Conservation (phyloP, 2,113 vertebrate genomes). For the Falcunculus frontatus region DNA sequence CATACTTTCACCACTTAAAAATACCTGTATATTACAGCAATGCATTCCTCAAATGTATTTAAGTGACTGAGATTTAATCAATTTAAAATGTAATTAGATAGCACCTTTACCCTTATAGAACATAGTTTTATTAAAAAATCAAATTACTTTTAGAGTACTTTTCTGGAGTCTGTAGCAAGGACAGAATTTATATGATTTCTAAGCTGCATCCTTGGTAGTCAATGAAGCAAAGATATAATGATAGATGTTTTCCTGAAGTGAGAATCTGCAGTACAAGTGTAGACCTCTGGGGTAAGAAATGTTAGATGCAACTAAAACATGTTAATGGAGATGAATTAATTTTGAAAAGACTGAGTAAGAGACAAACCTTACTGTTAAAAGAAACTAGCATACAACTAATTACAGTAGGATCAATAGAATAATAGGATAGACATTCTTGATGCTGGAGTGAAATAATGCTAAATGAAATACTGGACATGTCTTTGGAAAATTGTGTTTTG, state of each 20-base stretch:
- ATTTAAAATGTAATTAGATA: neutral
- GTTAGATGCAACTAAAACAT: neutral
- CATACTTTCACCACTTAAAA: neutral
- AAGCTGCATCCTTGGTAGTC: neutral
- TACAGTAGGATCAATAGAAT: neutral
- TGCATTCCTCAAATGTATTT: neutral
- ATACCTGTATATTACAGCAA: neutral
- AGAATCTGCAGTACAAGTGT: neutral
- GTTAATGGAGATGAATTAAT: neutral
- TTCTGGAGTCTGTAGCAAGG: neutral
- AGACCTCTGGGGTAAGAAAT: neutral
- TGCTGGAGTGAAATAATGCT: neutral
- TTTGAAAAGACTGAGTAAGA: neutral
- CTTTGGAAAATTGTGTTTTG: neutral
- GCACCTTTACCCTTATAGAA: neutral
- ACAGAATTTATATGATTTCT: neutral
- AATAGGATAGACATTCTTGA: neutral
- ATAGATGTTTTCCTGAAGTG: neutral
- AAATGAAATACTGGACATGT: neutral
- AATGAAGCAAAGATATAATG: neutral
- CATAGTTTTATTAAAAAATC: neutral
- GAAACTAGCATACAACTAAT: neutral
- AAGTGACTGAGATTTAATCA: neutral
- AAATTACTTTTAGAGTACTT: neutral
- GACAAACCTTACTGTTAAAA: neutral